phyloP scores from a whole-genome alignment of 2,113 vertebrate species.

The Neodontobutis hainanensis region DNA sequence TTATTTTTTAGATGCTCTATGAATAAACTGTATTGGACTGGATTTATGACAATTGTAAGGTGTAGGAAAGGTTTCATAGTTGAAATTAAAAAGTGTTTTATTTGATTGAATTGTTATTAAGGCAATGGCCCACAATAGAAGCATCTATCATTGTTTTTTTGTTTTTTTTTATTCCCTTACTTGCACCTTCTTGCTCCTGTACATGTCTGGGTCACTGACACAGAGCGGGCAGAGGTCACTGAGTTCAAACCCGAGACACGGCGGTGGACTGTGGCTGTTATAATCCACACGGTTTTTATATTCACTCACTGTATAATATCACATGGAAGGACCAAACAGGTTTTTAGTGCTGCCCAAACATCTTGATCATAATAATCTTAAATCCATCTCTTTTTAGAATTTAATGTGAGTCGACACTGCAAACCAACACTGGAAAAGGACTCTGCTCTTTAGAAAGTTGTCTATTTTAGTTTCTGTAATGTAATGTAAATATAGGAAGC shows the following conservation, averaged over 20 bases:
- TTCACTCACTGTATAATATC: slow-evolving; percentile 19
- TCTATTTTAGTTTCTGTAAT: neutral
- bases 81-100: too few relatives aligned
- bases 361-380: slow-evolving; percentile 44
- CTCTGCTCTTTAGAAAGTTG: neutral
- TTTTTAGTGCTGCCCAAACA: slow-evolving; percentile 22
- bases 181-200: neutral
- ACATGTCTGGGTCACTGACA: slow-evolving; percentile 54
- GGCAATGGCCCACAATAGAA: slow-evolving; percentile 54
- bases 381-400: slow-evolving; percentile 23
- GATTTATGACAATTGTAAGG: too few relatives aligned
- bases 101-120: slow-evolving; percentile 50
- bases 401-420: slow-evolving; percentile 25
- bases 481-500: neutral
- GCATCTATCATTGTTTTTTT: slow-evolving; percentile 22
- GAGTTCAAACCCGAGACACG: slow-evolving; percentile 49
- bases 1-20: too few relatives aligned
- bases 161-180: too few relatives aligned
- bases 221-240: slow-evolving; percentile 52
- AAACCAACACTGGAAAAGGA: neutral
- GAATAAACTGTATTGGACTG: too few relatives aligned
- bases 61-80: too few relatives aligned
- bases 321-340: slow-evolving; percentile 16
- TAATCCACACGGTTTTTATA: slow-evolving; percentile 53
- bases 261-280: slow-evolving; percentile 37